Evolutionary conservation across 2,888 invertebrate species (phyloP), one percentile per base, ranked within the genome.

Genomic region (Antheraea yamamai): DNA sequence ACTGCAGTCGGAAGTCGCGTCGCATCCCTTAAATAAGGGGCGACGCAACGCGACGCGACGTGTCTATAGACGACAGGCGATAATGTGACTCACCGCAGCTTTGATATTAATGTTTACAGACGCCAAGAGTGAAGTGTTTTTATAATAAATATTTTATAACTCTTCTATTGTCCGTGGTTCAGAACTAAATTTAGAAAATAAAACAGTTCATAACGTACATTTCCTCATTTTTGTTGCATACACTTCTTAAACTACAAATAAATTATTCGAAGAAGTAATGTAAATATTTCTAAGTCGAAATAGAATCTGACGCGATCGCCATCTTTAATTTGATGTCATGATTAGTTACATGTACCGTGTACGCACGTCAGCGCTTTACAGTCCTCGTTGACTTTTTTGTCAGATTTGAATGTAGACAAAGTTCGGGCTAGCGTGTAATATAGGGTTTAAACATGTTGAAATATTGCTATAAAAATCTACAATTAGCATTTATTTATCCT

Each of bases 41-140:
- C 64, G 14, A 66, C 64, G 30, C 23, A 23, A 12, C 26, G 87
- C 80, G 87, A 84, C 16, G 88, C 80, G 87, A 84, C 81, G 80
- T 83, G 80, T 81, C 84, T 84, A 84, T 82, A 78, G 80, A 74
- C 1, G 80, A 73, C 79, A 76, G 78, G 79, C 79, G 86, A 84
- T 88, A 88, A 88, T 87, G 83, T 88, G 87, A 86, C 79, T 86
- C 88, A 89, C 89, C 89, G 80, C 88, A 88, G 81, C 83, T 81
- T 85, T 84, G 85, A 87, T 87, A 89, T 86, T 87, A 87, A 87
- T 88, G 85, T 88, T 86, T 81, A 78, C 78, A 26, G 30, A 30
- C 64, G 64, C 18, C 26, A 66, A 66, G 64, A 30, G 26, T 30
- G 26, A 66, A 7, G 64, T 66, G 64, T 66, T 26, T 64, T 30